Evolutionary conservation across 2,113 vertebrate species (phyloP), one percentile per base, ranked within the genome.

Genomic region (Grus americana): DNA sequence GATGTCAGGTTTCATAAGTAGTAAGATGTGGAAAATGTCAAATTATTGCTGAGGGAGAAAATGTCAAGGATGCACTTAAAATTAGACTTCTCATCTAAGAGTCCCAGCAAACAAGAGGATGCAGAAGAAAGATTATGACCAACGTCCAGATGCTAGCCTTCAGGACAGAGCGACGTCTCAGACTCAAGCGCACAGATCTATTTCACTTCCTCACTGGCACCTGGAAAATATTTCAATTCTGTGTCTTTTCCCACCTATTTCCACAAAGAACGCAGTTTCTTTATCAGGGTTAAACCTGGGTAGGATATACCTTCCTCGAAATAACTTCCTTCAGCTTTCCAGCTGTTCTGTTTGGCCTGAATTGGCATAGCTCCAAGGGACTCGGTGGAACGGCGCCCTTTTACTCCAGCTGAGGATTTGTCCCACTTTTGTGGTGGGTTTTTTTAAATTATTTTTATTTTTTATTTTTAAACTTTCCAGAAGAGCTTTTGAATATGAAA

Each of bases 1-100:
- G 32, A 85, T 96, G 78, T 95, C 95, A 97, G 67, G 71, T 86
- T 95, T 87, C 47, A 19, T 82, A 52, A 90, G 78, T 95, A 94
- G 44, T 65, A 63, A 80, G 71, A 85, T 50, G 54, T n/a, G 70
- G 89, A 57, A 96, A 90, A 95, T 94, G 88, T 94, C 93, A 95
- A 87, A 94, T 95, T 86, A 94, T 82, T 89, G 55, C 84, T 82
- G 82, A 95, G 73, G 78, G 27, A 93, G 86, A 91, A 95, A 96
- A 97, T 92, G 88, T 92, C 95, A 91, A 73, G 46, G 63, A 83
- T 81, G 57, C 50, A 67, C 54, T 84, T 88, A 92, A 94, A 94
- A 93, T 90, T 52, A 72, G 67, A 71, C 38, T 92, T 96, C 36
- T 78, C 36, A 3, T 52, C 32, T 50, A 71, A 42, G 74, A 75